These are phyloP conservation scores for Aegotheles bennettii DNA, from an alignment of 2,113 vertebrate species.

Conservation along the genomic window DNA sequence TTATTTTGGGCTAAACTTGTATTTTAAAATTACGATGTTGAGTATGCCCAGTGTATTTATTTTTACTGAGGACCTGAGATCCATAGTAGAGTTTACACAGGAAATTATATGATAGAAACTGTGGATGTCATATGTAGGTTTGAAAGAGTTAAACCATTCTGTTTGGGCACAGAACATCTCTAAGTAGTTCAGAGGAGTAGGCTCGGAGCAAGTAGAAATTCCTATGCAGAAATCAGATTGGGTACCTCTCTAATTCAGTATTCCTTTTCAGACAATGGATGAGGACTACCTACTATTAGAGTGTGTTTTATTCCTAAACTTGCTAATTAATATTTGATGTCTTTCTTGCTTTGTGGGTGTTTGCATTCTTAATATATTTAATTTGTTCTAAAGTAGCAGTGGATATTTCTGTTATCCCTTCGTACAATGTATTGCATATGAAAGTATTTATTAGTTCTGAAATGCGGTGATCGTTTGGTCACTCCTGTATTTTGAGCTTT, in stretches of 20 bases:
- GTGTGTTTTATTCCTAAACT: background rate
- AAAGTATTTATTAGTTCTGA: background rate
- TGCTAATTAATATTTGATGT: background rate
- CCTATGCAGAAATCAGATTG: background rate
- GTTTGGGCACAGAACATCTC: background rate
- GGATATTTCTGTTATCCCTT: background rate
- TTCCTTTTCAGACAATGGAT: background rate
- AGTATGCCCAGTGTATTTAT: background rate
- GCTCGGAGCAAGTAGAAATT: background rate
- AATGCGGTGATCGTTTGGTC: background rate
- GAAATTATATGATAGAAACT: rapidly evolving
- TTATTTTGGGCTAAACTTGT: background rate
- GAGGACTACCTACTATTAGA: background rate
- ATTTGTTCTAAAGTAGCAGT: background rate
- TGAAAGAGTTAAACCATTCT: background rate
- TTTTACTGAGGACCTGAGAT: background rate
- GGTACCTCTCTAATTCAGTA: background rate
- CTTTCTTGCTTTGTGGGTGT: background rate
- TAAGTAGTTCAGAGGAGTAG: background rate
- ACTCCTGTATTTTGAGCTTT: background rate
- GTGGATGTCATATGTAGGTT: background rate
- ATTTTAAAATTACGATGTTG: background rate
- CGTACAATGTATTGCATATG: background rate
- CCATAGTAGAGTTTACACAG: background rate
- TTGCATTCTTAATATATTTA: background rate